Conservation (phyloP, 2,888 invertebrate species). For the Sesamia inferens region DNA sequence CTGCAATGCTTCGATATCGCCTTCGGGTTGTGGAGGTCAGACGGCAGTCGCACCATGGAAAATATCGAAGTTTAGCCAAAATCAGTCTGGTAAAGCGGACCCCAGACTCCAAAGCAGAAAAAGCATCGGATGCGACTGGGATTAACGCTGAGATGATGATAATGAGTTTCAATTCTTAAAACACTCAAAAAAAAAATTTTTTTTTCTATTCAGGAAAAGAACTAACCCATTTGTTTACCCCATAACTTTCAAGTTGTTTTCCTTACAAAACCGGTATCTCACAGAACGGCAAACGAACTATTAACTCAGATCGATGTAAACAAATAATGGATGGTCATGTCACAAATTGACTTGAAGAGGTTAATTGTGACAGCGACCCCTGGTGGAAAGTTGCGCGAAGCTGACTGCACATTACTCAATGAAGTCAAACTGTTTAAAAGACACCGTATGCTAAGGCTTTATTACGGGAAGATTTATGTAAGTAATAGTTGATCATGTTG, state of each 20-base stretch:
- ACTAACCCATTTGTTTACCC: constrained; percentile 1
- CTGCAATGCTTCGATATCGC: no score
- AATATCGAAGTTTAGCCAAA: no score
- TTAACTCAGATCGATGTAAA: constrained; percentile 58
- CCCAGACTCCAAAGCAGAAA: no score
- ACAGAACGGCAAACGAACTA: constrained; percentile 31
- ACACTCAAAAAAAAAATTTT: neutral
- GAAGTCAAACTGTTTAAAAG: constrained; percentile 58
- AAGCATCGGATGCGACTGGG: no score
- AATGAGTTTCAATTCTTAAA: neutral
- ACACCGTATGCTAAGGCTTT: constrained; percentile 23
- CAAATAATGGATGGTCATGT: constrained; percentile 67
- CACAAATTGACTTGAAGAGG: constrained; percentile 69
- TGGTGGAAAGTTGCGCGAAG: constrained; percentile 68
- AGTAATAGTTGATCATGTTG: no score
- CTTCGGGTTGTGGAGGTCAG: no score
- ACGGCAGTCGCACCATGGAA: no score
- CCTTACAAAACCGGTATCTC: constrained; percentile 26
- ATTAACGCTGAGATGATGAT: no score
- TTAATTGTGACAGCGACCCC: constrained; percentile 66
- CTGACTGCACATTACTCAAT: constrained; percentile 67
- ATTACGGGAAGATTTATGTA: constrained; percentile 25
- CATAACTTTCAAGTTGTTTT: constrained; percentile 11
- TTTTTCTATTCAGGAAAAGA: no score
- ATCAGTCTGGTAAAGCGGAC: no score